Conservation (phyloP, 2,113 vertebrate species). For the Myotis davidii region DNA sequence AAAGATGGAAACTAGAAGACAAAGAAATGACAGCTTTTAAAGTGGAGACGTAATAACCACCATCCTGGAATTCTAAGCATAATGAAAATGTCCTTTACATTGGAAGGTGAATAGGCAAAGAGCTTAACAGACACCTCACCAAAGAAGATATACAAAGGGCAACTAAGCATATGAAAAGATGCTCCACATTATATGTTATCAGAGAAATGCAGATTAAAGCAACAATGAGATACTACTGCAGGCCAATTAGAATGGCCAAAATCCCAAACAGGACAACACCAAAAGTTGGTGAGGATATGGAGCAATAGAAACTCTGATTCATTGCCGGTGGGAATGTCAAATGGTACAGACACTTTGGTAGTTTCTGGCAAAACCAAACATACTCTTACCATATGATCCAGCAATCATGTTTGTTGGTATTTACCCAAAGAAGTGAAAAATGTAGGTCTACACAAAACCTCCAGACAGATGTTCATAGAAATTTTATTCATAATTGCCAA, state of each 20-base stretch:
- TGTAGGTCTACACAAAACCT: not conserved
- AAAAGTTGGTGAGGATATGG: not conserved
- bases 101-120: not conserved
- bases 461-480: not conserved
- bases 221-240: not conserved
- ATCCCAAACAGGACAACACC: not conserved
- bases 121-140: not conserved
- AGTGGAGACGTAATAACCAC: not conserved
- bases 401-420: not conserved
- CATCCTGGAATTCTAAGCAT: not conserved
- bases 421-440: not conserved
- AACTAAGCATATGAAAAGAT: not conserved
- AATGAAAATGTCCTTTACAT: not conserved
- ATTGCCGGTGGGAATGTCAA: not conserved
- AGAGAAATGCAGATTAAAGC: not conserved
- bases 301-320: not conserved
- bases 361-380: not conserved
- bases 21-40: not conserved
- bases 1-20: not conserved
- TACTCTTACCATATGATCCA: not conserved
- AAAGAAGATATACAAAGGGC: not conserved
- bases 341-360: not conserved
- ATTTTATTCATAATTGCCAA: not conserved
- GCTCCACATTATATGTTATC: not conserved
- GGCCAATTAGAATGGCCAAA: not conserved